Evolutionary conservation across 2,113 vertebrate genomes (phyloP).

Genomic region (Arizona elegans): DNA sequence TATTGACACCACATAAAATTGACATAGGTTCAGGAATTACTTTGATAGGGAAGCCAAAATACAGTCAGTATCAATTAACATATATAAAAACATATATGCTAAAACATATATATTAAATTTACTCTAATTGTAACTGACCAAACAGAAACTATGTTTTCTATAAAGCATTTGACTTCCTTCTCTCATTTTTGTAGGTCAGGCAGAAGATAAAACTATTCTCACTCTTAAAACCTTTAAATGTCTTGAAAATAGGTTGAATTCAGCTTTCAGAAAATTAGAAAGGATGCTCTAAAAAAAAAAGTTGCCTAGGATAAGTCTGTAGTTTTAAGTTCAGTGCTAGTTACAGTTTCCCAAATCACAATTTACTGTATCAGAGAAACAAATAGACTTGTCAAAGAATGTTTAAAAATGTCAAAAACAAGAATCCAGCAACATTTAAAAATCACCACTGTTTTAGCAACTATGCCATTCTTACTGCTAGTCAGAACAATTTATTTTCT

Average conservation of each 20-base stretch:
- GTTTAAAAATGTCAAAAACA: neutral
- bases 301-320: neutral
- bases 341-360: constrained; percentile 13
- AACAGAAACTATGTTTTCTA: neutral
- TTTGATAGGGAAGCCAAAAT: constrained; percentile 1
- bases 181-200: neutral
- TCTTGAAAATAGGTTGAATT: neutral
- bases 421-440: constrained; percentile 17
- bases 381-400: constrained; percentile 18
- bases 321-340: neutral
- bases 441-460: neutral
- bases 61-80: neutral
- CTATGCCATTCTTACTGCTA: constrained; percentile 19
- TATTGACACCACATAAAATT: neutral
- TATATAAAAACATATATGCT: neutral
- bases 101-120: neutral
- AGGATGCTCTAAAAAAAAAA: neutral
- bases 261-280: neutral
- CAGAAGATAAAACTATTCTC: neutral
- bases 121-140: neutral
- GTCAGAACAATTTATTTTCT: constrained; percentile 74
- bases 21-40: neutral
- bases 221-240: neutral
- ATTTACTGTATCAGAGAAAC: neutral
- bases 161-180: neutral